phyloP scores from a whole-genome alignment of 2,888 invertebrate species.

The Tenthredo mesomela region DNA sequence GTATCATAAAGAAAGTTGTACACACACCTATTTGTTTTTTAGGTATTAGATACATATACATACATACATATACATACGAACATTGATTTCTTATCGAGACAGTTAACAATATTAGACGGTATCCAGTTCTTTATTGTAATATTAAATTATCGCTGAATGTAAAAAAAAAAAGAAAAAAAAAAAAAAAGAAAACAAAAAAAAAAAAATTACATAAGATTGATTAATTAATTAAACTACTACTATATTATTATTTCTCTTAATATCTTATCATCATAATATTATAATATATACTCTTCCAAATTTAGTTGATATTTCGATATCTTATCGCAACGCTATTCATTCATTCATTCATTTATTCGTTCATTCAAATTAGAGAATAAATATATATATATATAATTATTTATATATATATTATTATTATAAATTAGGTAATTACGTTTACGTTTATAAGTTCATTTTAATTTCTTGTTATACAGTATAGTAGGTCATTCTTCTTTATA shows the following conservation, averaged over 20 bases:
- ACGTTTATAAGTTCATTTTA: neutral
- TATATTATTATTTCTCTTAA: constrained; percentile 3
- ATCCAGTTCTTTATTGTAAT: constrained; percentile 62
- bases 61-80: neutral
- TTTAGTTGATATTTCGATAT: neutral
- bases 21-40: constrained; percentile 74
- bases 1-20: constrained; percentile 76
- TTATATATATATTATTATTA: neutral
- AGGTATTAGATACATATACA: constrained; percentile 68
- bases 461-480: neutral
- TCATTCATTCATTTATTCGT: constrained; percentile 4
- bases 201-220: constrained; percentile 50
- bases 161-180: constrained; percentile 59
- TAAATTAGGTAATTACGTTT: neutral
- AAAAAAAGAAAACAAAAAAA: constrained; percentile 61
- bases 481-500: neutral
- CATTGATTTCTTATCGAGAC: neutral
- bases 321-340: neutral
- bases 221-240: neutral
- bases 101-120: constrained; percentile 60
- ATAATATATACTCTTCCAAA: constrained; percentile 24
- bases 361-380: constrained; percentile 9
- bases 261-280: neutral
- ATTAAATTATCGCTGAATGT: constrained; percentile 65
- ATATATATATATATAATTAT: neutral